phyloP scores from a whole-genome alignment of 2,888 invertebrate genomes.

The Dimorphilus gyrociliatus region DNA sequence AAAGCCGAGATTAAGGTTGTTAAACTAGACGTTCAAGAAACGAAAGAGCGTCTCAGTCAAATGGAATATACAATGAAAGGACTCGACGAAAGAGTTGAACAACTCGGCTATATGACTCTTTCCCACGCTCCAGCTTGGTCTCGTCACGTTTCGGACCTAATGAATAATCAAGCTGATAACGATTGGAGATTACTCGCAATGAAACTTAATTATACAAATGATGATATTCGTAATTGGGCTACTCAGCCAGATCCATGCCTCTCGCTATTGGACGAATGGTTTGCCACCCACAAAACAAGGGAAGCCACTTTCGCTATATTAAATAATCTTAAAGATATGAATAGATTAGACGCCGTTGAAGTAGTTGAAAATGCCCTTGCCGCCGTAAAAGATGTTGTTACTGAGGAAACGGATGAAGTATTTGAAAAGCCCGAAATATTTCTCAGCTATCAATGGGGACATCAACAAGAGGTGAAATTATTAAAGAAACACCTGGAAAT shows the following conservation, averaged over 20 bases:
- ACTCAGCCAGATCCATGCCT: slow-evolving; percentile 29
- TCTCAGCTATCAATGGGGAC: slow-evolving; percentile 31
- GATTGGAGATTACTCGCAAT: slow-evolving; percentile 30
- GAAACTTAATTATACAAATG: slow-evolving; percentile 26
- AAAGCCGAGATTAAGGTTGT: too few relatives aligned
- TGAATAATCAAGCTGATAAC: slow-evolving; percentile 20
- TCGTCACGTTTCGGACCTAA: slow-evolving; percentile 22
- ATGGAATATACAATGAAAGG: too few relatives aligned
- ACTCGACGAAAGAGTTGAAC: too few relatives aligned
- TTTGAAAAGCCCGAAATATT: slow-evolving; percentile 18
- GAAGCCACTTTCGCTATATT: slow-evolving; percentile 23
- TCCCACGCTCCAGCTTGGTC: slow-evolving; percentile 31
- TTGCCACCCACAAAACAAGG: slow-evolving; percentile 25
- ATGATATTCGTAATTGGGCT: slow-evolving; percentile 29
- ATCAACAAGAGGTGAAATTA: slow-evolving; percentile 27
- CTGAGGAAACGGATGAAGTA: too few relatives aligned
- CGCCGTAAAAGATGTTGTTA: too few relatives aligned
- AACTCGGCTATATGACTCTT: too few relatives aligned
- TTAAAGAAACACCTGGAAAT: slow-evolving; percentile 24
- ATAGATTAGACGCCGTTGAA: slow-evolving; percentile 21
- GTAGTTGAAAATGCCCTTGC: slow-evolving; percentile 30
- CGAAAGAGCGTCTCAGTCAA: too few relatives aligned
- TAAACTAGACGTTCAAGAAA: too few relatives aligned
- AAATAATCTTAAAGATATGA: slow-evolving; percentile 26
- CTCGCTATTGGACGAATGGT: slow-evolving; percentile 31